A percentile compares a stretch with the other conserved stretches of the same genome.
Evolutionary conservation across 1,140 invertebrate genomes (phyloP).

Genomic region (Cyclargus thomasi): DNA sequence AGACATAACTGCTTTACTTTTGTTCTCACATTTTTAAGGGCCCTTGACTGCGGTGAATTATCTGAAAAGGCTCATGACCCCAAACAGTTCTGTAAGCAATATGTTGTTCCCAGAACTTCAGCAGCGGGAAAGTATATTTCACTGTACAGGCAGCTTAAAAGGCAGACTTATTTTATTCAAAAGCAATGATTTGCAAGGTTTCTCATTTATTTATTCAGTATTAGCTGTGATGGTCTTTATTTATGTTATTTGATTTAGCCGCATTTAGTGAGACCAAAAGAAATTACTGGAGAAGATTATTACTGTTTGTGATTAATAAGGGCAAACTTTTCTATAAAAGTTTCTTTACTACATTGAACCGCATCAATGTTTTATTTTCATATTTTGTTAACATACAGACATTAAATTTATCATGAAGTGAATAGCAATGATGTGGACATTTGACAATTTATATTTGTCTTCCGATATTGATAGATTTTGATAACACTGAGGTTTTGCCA

Average conservation of each 20-base stretch:
- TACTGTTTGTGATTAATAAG: slow-evolving; percentile 7
- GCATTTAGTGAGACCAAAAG: slow-evolving; percentile 69
- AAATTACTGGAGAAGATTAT: slow-evolving; percentile 23
- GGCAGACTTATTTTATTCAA: slow-evolving; percentile 66
- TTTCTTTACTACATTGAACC: not conserved
- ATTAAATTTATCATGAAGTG: not conserved
- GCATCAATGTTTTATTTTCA: not conserved
- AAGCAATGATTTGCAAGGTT: slow-evolving; percentile 56
- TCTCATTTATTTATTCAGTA: slow-evolving; percentile 61
- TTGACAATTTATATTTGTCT: slow-evolving; percentile 7
- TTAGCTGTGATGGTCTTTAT: slow-evolving; percentile 68
- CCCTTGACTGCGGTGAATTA: slow-evolving; percentile 78
- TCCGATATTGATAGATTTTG: not conserved
- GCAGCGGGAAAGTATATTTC: slow-evolving; percentile 88
- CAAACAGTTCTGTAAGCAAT: slow-evolving; percentile 83
- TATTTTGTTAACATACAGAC: not conserved
- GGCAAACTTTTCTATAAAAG: not conserved
- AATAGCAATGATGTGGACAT: not conserved
- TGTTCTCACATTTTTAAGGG: slow-evolving; percentile 83
- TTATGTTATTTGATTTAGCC: slow-evolving; percentile 58
- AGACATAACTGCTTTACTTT: slow-evolving; percentile 88
- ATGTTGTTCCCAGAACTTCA: slow-evolving; percentile 83
- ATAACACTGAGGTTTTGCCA: not conserved
- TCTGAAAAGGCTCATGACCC: slow-evolving; percentile 79
- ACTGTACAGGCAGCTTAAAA: slow-evolving; percentile 81